A percentile compares a stretch with the other conserved stretches of the same genome.
Evolutionary conservation across 2,113 vertebrate genomes (phyloP).

Genomic region (Eidolon helvum): DNA sequence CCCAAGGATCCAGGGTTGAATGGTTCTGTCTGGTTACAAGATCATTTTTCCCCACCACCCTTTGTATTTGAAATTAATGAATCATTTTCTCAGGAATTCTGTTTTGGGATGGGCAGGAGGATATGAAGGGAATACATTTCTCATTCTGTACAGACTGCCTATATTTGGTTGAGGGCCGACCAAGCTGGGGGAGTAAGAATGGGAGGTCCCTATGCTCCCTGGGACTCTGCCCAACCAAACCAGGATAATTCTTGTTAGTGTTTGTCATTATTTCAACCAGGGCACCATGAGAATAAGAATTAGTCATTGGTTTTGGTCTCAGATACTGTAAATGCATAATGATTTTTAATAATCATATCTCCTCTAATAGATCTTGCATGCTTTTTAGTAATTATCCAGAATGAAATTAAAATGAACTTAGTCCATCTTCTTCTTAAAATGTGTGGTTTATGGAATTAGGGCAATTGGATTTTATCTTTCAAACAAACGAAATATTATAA

Average conservation of each 20-base stretch:
- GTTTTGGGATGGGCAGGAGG: neutral
- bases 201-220: neutral
- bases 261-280: neutral
- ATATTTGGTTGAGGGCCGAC: neutral
- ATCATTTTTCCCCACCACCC: neutral
- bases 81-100: neutral
- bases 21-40: neutral
- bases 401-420: neutral
- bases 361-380: neutral
- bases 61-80: conserved; percentile 2
- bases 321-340: neutral
- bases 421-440: conserved; percentile 8
- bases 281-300: neutral
- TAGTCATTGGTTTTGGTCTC: neutral
- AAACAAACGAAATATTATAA: neutral
- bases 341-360: neutral
- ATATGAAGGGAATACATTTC: neutral
- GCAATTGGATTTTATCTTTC: neutral
- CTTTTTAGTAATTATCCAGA: conserved; percentile 12
- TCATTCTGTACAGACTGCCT: neutral
- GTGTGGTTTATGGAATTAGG: neutral
- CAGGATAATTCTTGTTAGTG: neutral
- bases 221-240: neutral
- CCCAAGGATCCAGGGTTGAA: neutral
- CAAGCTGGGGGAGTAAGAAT: neutral